Base-by-base conservation (phyloP, 2,888 invertebrate species). In the Phorcus lineatus region DNA sequence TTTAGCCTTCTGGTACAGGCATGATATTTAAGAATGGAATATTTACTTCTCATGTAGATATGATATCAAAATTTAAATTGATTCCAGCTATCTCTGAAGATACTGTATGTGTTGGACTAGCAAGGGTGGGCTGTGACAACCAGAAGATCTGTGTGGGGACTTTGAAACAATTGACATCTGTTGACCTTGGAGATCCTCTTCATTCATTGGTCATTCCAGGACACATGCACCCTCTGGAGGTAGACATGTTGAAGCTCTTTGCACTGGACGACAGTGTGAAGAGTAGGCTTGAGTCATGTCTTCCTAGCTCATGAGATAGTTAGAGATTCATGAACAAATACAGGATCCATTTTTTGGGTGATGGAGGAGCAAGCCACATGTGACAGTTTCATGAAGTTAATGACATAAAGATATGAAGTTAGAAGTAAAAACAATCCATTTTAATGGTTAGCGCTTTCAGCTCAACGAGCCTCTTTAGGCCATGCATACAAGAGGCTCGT, bases 141-240 rank as follows among this genome's bases (percentile, higher is more conserved):
- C 95, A 96, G 90, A 94, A 95, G 90, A 97, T 99, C 88, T 94
- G 95, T 17, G 96, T 95, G 55, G 95, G 95, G 90, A 95, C 96
- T 13, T 94, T 99, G 83, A 93, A 95, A 84, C 95, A 96, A 85
- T 96, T 99, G 97, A 93, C 94, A 67, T 95, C 97, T 90, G 86
- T 89, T 54, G 94, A 94, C 84, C 94, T 99, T 84, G 99, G 99
- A 4, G 94, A 95, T 54, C 99, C 99, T 0, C 94, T 99, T 66
- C 99, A 99, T 94, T 99, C 98, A 66, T 94, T 99, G 66, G 96
- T 99, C 78, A 96, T 99, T 90, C 96, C 97, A 82, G 97, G 96
- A 57, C 95, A 95, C 86, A 94, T 98, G 92, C 99, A 99, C 95
- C 97, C 98, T 13, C 93, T 99, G 53, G 99, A 99, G 94, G 92